These are phyloP conservation scores for Cephus cinctus DNA, from an alignment of 1,140 invertebrate species.

Conservation along the genomic window DNA sequence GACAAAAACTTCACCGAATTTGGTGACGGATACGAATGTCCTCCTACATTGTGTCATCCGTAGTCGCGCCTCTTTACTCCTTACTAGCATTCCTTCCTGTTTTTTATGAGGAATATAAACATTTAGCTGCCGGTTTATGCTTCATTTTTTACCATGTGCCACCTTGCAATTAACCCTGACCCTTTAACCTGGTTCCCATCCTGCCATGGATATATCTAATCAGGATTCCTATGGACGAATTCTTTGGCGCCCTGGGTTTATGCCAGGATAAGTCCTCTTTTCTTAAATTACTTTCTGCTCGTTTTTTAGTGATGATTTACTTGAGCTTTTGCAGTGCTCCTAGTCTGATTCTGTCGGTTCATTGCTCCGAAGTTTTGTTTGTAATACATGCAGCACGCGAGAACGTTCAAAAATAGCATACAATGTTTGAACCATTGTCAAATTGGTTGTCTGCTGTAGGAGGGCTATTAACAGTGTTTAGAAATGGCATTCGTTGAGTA, in stretches of 20 bases:
- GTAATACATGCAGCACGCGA: no score
- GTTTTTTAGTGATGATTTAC: background rate
- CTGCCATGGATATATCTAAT: background rate
- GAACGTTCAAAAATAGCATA: no score
- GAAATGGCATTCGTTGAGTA: background rate
- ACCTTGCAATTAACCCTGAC: background rate
- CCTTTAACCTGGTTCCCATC: background rate
- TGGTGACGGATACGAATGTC: background rate
- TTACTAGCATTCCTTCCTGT: background rate
- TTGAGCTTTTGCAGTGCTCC: background rate
- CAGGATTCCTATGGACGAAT: background rate
- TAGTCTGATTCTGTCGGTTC: no score
- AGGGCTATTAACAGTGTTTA: background rate
- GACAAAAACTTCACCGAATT: background rate
- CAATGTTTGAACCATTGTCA: no score
- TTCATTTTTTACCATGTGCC: background rate
- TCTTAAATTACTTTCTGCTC: background rate
- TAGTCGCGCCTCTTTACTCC: background rate
- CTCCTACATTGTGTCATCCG: background rate
- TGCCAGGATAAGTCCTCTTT: background rate
- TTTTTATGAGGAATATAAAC: no score
- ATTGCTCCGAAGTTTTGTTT: background rate
- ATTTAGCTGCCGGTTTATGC: no score
- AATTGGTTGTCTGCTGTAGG: no score
- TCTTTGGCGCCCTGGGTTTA: background rate